phyloP scores from a whole-genome alignment of 2,113 vertebrate genomes.

The Poicephalus gulielmi region DNA sequence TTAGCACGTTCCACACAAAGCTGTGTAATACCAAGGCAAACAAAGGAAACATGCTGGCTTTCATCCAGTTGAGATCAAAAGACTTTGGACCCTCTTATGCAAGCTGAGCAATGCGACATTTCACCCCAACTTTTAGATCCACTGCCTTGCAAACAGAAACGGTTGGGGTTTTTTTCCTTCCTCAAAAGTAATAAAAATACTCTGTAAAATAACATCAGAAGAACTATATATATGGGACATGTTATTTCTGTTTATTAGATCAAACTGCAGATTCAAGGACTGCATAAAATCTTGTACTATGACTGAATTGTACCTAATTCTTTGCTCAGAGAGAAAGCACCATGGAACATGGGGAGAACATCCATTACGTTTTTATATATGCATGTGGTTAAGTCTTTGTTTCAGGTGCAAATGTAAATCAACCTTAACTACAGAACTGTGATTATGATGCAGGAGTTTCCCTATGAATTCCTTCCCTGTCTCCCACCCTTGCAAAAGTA shows the following conservation, averaged over 20 bases:
- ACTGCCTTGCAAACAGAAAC: neutral
- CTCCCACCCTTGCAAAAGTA: neutral
- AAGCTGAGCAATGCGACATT: neutral
- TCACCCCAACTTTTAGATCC: neutral
- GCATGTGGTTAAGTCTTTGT: neutral
- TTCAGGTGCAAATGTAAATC: neutral
- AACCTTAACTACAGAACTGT: neutral
- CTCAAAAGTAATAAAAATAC: neutral
- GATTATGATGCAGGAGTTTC: neutral
- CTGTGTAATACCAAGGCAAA: conserved; percentile 2
- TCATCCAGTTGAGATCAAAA: conserved; percentile 24
- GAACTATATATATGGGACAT: neutral
- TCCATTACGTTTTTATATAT: fast-evolving
- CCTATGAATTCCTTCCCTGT: neutral
- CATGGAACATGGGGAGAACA: neutral
- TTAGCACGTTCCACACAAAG: neutral
- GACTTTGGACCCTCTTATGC: neutral
- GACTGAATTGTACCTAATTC: neutral
- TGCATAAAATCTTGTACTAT: neutral
- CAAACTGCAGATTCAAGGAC: neutral
- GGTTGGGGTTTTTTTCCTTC: neutral
- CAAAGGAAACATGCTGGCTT: conserved; percentile 47
- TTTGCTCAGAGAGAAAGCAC: neutral
- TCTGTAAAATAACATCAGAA: neutral
- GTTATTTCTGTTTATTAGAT: neutral